These are phyloP conservation scores for Drosophila vallismaia DNA, from an alignment of 2,888 invertebrate species.

Conservation along the genomic window DNA sequence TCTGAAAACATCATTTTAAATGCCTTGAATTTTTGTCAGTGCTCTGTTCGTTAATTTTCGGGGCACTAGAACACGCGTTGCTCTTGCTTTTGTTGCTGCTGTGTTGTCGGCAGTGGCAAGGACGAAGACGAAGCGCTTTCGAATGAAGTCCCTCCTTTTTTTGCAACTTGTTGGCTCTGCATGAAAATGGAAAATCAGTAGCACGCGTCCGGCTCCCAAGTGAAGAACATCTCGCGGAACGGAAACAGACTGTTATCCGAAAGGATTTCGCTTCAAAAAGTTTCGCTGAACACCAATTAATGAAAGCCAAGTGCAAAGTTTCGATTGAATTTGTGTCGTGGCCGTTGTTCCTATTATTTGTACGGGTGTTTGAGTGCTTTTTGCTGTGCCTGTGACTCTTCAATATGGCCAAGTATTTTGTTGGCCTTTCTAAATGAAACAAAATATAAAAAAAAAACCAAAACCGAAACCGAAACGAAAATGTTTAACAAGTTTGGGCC, in stretches of 20 bases:
- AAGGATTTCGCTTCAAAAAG: conserved; percentile 17
- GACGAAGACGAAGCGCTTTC: conserved; percentile 45
- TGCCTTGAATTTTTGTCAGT: background rate
- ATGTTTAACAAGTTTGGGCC: conserved; percentile 30
- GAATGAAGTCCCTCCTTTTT: conserved; percentile 49
- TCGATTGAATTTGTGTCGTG: conserved; percentile 43
- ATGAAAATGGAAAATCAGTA: conserved; percentile 69
- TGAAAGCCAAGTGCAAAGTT: conserved; percentile 44
- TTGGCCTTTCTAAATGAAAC: background rate
- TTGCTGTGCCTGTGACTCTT: conserved; percentile 27
- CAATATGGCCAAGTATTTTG: conserved; percentile 49
- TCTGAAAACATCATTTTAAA: background rate
- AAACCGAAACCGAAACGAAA: conserved; percentile 33
- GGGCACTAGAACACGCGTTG: conserved; percentile 45
- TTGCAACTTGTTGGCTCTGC: conserved; percentile 76
- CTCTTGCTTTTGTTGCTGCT: conserved; percentile 21
- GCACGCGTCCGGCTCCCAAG: conserved; percentile 69
- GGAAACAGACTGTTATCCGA: conserved; percentile 15
- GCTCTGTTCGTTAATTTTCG: conserved; percentile 36
- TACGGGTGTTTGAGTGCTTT: conserved; percentile 20
- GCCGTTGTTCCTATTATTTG: conserved; percentile 12
- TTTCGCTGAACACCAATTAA: conserved; percentile 39
- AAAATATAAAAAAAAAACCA: background rate
- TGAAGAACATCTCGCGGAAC: conserved; percentile 49
- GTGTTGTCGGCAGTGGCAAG: conserved; percentile 36